Evolutionary conservation across 1,140 invertebrate genomes (phyloP).

Genomic region (Scaptodrosophila lebanonensis): DNA sequence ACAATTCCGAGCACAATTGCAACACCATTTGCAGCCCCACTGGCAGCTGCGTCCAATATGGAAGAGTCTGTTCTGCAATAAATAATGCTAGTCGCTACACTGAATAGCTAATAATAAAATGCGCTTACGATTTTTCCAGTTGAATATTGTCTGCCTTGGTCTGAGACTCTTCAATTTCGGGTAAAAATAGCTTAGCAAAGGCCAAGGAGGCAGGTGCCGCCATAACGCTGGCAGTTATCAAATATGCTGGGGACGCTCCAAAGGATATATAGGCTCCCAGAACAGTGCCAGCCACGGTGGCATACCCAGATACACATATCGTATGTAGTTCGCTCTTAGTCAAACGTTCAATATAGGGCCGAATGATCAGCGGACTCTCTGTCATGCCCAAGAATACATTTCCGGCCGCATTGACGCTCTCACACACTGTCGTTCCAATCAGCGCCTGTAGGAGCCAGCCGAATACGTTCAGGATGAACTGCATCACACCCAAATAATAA

Average conservation of each 20-base stretch:
- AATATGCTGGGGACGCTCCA: constrained; percentile 87
- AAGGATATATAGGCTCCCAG: constrained; percentile 94
- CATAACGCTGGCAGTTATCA: constrained; percentile 95
- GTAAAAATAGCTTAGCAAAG: constrained; percentile 91
- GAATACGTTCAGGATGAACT: constrained; percentile 86
- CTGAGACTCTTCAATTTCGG: constrained; percentile 87
- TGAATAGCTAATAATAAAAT: not conserved
- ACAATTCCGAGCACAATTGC: constrained; percentile 89
- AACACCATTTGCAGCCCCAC: constrained; percentile 88
- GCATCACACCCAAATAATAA: constrained; percentile 91
- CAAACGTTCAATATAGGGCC: constrained; percentile 85
- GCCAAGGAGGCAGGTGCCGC: constrained; percentile 93
- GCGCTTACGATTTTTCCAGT: constrained; percentile 80
- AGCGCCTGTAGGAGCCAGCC: constrained; percentile 84
- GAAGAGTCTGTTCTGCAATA: constrained; percentile 84
- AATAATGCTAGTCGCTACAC: not conserved
- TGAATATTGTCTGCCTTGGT: constrained; percentile 83
- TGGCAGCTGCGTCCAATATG: constrained; percentile 90
- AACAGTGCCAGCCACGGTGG: constrained; percentile 93
- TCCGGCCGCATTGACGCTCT: constrained; percentile 90
- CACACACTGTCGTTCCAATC: constrained; percentile 91
- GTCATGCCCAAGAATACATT: constrained; percentile 93
- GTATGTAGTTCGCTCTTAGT: constrained; percentile 94
- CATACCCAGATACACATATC: constrained; percentile 94
- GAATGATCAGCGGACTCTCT: constrained; percentile 90